Evolutionary conservation across 2,113 vertebrate species (phyloP).

Genomic region (Plecturocebus donacophilus): DNA sequence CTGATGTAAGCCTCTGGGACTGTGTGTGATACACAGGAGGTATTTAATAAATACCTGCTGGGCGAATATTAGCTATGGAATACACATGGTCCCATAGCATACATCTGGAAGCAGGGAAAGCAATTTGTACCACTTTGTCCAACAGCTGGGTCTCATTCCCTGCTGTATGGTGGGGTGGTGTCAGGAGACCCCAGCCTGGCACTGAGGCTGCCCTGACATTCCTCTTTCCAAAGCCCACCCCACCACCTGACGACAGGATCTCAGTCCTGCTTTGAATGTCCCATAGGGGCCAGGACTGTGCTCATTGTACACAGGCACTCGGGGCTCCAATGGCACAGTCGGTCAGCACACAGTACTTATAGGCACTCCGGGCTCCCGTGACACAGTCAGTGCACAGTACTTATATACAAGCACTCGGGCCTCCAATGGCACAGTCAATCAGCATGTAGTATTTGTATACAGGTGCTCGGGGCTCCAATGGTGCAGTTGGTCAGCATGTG

Average conservation of each 20-base stretch:
- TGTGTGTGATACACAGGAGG: neutral
- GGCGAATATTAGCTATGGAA: neutral
- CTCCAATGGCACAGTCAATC: too few species aligned
- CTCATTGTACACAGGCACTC: neutral
- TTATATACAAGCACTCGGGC: too few species aligned
- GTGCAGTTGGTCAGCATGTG: too few species aligned
- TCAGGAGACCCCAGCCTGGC: too few species aligned
- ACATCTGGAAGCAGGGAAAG: neutral
- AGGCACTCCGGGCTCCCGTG: too few species aligned
- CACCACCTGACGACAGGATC: neutral
- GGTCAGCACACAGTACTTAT: too few species aligned
- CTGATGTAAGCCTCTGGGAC: neutral
- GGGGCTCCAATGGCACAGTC: too few species aligned
- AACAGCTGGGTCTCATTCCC: neutral
- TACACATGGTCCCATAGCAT: neutral
- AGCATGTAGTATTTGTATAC: fast-evolving
- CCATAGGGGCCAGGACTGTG: neutral
- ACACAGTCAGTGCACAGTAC: too few species aligned
- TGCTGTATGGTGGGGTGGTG: neutral
- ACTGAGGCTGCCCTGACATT: too few species aligned
- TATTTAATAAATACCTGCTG: neutral
- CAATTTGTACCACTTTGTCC: fast-evolving
- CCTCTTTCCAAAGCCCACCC: neutral
- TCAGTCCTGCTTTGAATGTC: neutral
- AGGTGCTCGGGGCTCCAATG: too few species aligned